Conservation (phyloP, 2,888 invertebrate species). For the Acrobasis suavella region DNA sequence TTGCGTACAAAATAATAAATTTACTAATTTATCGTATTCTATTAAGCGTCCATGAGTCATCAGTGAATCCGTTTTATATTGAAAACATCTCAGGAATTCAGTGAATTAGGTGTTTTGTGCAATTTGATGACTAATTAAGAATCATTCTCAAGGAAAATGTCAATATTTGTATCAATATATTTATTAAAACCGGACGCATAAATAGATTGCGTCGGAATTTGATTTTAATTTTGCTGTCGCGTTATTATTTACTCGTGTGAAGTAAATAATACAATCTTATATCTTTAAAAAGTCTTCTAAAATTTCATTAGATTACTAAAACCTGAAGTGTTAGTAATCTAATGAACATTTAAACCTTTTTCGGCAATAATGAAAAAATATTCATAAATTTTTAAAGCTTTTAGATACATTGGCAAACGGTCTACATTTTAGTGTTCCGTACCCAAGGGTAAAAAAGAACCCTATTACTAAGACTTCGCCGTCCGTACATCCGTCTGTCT, state of each 20-base stretch:
- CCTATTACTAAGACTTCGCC: too few relatives aligned
- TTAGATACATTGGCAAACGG: neutral
- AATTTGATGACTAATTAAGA: constrained; percentile 49
- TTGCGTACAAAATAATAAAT: constrained; percentile 15
- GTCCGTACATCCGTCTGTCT: too few relatives aligned
- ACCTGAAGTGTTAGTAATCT: neutral
- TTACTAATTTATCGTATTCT: constrained; percentile 13
- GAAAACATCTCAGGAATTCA: constrained; percentile 52
- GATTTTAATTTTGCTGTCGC: neutral
- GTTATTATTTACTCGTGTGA: neutral
- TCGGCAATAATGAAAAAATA: constrained; percentile 7
- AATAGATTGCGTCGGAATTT: neutral
- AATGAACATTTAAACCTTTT: neutral
- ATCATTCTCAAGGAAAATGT: constrained; percentile 44
- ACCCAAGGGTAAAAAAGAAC: too few relatives aligned
- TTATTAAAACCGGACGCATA: constrained; percentile 29
- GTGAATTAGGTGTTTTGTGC: constrained; percentile 42
- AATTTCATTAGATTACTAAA: too few relatives aligned
- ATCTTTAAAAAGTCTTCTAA: too few relatives aligned
- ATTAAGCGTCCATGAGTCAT: constrained; percentile 31
- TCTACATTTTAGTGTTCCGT: too few relatives aligned
- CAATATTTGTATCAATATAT: constrained; percentile 49
- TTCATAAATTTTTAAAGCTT: neutral
- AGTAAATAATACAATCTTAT: neutral
- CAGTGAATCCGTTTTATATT: constrained; percentile 33